Evolutionary conservation across 2,113 vertebrate species (phyloP).

Genomic region (Morone saxatilis): DNA sequence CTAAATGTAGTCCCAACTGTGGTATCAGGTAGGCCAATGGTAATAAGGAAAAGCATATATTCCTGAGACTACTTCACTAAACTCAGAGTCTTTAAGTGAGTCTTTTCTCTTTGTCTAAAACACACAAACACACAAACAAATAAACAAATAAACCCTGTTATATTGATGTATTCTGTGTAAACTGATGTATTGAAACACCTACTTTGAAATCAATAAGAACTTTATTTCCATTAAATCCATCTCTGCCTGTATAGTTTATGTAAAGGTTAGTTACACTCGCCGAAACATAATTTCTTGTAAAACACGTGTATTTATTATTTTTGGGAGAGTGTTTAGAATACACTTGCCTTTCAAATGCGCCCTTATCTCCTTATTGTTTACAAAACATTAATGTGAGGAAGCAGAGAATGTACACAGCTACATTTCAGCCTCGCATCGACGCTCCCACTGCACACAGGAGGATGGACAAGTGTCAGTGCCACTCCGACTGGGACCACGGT

Average conservation of each 20-base stretch:
- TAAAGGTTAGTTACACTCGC: slow-evolving; percentile 51
- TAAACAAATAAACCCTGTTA: no score
- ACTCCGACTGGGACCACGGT: not conserved
- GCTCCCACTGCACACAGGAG: slow-evolving; percentile 27
- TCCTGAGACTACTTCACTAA: not conserved
- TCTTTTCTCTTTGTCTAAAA: not conserved
- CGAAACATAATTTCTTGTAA: slow-evolving; percentile 52
- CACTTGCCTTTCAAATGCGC: slow-evolving; percentile 74
- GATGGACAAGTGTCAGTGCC: slow-evolving; percentile 32
- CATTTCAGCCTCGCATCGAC: slow-evolving; percentile 39
- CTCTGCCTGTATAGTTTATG: slow-evolving; percentile 23
- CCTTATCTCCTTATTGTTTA: slow-evolving; percentile 80
- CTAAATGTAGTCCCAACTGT: not conserved
- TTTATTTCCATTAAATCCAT: not conserved
- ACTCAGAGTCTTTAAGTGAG: no score
- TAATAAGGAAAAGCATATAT: not conserved
- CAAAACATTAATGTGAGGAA: slow-evolving; percentile 82
- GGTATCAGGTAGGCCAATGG: not conserved
- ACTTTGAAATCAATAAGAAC: not conserved
- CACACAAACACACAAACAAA: no score
- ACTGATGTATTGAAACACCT: no score
- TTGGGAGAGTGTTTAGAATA: slow-evolving; percentile 67
- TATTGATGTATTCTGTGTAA: no score
- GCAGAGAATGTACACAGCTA: slow-evolving; percentile 63
- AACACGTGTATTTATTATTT: slow-evolving; percentile 77